Conservation (phyloP, 2,797 vertebrate genomes). For the Eulemur coronatus region DNA sequence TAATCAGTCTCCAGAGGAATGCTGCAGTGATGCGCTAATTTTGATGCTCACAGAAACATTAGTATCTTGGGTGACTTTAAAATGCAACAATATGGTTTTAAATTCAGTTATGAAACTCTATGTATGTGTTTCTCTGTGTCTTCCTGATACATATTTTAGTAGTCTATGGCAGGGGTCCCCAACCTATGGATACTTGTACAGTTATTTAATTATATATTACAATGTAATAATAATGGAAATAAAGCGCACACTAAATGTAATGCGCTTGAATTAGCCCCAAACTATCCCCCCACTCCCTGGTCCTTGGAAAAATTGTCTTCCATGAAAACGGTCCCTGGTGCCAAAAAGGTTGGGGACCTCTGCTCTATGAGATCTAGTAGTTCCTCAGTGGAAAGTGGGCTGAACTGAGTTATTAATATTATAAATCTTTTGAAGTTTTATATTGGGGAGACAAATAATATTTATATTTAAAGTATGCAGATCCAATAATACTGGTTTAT, state of each 20-base stretch:
- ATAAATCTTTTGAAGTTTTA: constrained; percentile 40
- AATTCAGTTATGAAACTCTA: constrained; percentile 32
- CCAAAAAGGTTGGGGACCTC: too few species aligned
- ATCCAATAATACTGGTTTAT: background rate
- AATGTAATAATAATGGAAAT: too few species aligned
- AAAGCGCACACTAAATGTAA: too few species aligned
- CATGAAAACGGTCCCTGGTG: too few species aligned
- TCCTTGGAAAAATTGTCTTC: too few species aligned
- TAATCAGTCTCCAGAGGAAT: constrained; percentile 77
- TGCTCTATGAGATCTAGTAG: background rate
- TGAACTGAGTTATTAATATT: constrained; percentile 26
- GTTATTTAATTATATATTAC: too few species aligned
- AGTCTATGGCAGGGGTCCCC: background rate
- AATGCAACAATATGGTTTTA: constrained; percentile 6
- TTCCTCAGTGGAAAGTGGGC: background rate
- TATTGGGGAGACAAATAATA: background rate
- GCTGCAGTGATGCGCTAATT: constrained; percentile 80
- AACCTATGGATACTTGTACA: too few species aligned
- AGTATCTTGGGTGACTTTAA: constrained; percentile 73
- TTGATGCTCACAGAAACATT: constrained; percentile 82
- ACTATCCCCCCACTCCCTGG: too few species aligned
- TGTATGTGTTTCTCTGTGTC: background rate
- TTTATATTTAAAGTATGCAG: constrained; percentile 8
- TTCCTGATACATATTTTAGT: background rate
- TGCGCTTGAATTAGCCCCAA: too few species aligned